Evolutionary conservation across 2,113 vertebrate genomes (phyloP), one percentile per base, ranked within the genome.

Genomic region (Elaphurus davidianus): DNA sequence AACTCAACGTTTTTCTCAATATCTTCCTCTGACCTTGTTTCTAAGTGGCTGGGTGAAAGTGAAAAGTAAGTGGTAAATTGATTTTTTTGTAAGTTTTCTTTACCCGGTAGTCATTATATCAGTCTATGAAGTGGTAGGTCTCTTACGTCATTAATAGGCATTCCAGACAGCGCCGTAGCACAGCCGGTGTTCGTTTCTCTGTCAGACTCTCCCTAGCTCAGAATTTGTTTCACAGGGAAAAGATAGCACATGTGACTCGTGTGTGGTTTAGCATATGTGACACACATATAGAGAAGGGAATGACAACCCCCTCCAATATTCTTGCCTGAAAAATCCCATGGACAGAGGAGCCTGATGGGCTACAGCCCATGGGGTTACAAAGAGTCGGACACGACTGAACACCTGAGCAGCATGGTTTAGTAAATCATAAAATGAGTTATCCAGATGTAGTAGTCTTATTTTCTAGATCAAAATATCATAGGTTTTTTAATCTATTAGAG

Each of bases 21-120:
- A 97, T 99, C 99, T 52, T 99, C 99, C 2, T 99, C 99, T 96
- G 99, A 99, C 97, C 99, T 99, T 54, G 99, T 99, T 71, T 99
- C 99, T 78, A 99, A 99, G 98, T 99, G 99, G 99, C 98, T 99
- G n/a, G 99, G 99, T 88, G 99, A 99, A 98, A 99, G 99, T 98
- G 99, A 99, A 99, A 99, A 99, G 99, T 99, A 98, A 99, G 99
- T 99, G 88, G 5, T 74, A 60, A 71, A 33, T 85, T 33, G 16
- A 17, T 57, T 83, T 54, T 78, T 82, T 88, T 85, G 59, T 54
- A 57, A 6, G 6, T 59, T 64, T 64, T 82, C 60, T 71, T 36
- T 89, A 11, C 43, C 14, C 74, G 2, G 8, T 74, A 64, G 28
- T 79, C 21, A 33, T 45, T 28, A 0, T 88, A 28, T 54, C 28